A percentile compares a stretch with the other conserved stretches of the same genome.
Evolutionary conservation across 2,888 invertebrate species (phyloP).

Genomic region (Parthenolecanium corni): DNA sequence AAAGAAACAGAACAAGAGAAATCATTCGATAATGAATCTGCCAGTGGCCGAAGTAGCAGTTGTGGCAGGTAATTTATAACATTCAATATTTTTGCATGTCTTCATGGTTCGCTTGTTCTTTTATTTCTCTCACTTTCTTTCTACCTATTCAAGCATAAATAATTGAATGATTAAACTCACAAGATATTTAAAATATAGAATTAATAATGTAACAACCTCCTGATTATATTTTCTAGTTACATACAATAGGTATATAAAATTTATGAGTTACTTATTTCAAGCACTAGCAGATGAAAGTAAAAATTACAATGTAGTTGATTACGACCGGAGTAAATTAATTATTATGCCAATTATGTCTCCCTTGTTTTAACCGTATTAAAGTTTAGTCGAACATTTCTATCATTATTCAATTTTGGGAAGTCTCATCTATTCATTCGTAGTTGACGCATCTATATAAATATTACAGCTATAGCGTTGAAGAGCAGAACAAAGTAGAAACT

Average conservation of each 20-base stretch:
- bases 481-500: conserved; percentile 21
- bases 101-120: neutral
- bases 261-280: too few species aligned
- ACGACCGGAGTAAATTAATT: too few species aligned
- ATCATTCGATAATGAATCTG: conserved; percentile 32
- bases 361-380: too few species aligned
- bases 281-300: too few species aligned
- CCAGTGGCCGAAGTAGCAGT: conserved; percentile 37
- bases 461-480: conserved; percentile 26
- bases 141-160: too few species aligned
- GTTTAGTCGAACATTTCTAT: too few species aligned
- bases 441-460: neutral
- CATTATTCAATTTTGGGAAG: too few species aligned
- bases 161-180: neutral
- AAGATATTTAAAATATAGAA: neutral
- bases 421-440: neutral
- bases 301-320: too few species aligned
- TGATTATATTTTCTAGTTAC: too few species aligned
- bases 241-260: too few species aligned
- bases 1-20: conserved; percentile 16
- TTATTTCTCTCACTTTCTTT: neutral
- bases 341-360: too few species aligned
- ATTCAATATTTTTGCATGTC: conserved; percentile 7
- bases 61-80: conserved; percentile 36
- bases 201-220: too few species aligned